Evolutionary conservation across 2,888 invertebrate genomes (phyloP), one percentile per base, ranked within the genome.

Genomic region (Dorcus hopei): DNA sequence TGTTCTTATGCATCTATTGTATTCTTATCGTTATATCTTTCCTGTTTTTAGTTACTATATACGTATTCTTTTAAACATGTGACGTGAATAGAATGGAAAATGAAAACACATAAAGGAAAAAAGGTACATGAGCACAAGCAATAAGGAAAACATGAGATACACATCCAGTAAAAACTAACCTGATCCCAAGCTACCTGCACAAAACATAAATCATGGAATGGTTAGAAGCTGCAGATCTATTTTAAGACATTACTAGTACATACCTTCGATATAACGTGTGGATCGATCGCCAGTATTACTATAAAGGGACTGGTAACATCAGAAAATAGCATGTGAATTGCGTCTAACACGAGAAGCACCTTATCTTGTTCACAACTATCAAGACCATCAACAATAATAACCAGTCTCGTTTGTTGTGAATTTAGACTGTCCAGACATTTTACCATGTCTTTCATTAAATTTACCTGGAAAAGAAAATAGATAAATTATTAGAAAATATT

Each of bases 351-450:
- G 19, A 93, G 85, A 3, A 97, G 81, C 23, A 97, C 95, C 75
- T 96, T 93, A 74, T 97, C 96, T 72, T 97, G 97, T 74, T 99
- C 98, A 76, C 97, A 97, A 74, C 94, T 96, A 80, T 99, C 99
- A 67, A 99, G 80, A 2, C 98, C 98, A 79, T 99, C 99, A 26
- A 98, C 94, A 9, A 98, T 90, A 4, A 98, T 91, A 0, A 97
- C 97, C 54, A 98, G 80, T 41, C 98, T 86, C 49, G 97, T 97
- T 77, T 97, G 97, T 75, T 95, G 95, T 11, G 87, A 87, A 42
- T 93, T 94, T 78, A 97, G 95, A 55, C 93, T 90, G 79, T 99
- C 98, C 71, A 99, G 81, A 73, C 95, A 95, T 74, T 91, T 88
- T 11, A 93, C 89, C 91, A 79, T 79, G 45, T 79, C 77, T 83